These are phyloP conservation scores for Neolamprologus falcicula DNA, from an alignment of 2,113 vertebrate genomes.

Conservation along the genomic window DNA sequence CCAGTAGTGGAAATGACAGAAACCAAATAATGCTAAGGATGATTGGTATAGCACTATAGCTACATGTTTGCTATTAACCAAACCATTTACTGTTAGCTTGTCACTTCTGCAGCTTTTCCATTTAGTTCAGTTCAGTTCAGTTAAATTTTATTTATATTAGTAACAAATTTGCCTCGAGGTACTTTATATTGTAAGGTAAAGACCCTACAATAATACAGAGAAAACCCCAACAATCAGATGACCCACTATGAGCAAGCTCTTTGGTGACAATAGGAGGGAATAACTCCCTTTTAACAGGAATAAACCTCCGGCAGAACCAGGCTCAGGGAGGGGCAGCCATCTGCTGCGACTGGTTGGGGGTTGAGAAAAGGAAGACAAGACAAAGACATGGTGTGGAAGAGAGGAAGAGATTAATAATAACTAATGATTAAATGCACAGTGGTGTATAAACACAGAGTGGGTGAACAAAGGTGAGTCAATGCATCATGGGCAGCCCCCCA, in stretches of 20 bases:
- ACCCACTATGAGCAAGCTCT: neutral
- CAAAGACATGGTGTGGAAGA: neutral
- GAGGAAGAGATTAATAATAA: neutral
- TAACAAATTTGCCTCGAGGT: neutral
- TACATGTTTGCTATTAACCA: neutral
- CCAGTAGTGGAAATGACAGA: neutral
- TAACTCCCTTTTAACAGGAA: neutral
- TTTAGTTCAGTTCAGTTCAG: neutral
- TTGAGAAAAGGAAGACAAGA: neutral
- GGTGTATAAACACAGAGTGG: neutral
- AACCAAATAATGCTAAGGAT: neutral
- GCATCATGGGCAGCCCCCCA: neutral
- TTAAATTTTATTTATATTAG: neutral
- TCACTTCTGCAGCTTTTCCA: neutral
- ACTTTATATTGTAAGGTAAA: neutral
- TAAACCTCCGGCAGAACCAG: neutral
- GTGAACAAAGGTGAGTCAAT: neutral
- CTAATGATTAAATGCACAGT: neutral
- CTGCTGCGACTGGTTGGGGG: neutral
- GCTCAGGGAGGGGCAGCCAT: neutral
- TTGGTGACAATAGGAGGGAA: neutral
- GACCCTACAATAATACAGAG: neutral
- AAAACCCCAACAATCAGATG: neutral
- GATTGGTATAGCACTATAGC: neutral
- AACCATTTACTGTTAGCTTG: neutral